phyloP scores from a whole-genome alignment of 92 coral and sea anemone species.

The Plumapathes pennacea region DNA sequence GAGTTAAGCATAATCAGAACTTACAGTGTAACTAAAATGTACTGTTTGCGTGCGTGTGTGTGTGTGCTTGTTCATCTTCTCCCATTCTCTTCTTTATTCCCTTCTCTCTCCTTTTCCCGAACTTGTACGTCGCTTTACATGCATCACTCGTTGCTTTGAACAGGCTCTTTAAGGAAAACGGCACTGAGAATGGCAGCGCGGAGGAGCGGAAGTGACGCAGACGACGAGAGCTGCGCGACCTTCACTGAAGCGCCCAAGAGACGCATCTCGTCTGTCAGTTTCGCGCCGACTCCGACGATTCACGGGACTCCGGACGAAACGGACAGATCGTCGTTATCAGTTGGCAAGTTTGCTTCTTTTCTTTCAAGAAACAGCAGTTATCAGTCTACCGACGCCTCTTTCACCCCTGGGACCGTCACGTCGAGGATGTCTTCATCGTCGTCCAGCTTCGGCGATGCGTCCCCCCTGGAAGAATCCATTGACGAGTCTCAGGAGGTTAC shows the following conservation, averaged over 20 bases:
- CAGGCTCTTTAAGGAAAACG: too few species aligned
- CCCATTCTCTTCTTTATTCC: too few species aligned
- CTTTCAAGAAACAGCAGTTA: slow-evolving; percentile 24
- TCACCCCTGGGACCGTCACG: slow-evolving; percentile 45
- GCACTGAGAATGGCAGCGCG: slow-evolving; percentile 31
- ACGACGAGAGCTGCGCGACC: slow-evolving; percentile 26
- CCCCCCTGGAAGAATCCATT: slow-evolving; percentile 16
- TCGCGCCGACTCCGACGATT: slow-evolving; percentile 63
- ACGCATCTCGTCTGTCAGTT: slow-evolving; percentile 74
- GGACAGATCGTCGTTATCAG: slow-evolving; percentile 1
- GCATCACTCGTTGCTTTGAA: too few species aligned
- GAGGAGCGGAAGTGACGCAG: slow-evolving; percentile 40
- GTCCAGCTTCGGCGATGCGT: slow-evolving; percentile 8
- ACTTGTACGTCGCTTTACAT: too few species aligned
- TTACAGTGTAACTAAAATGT: too few species aligned
- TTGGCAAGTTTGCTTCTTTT: slow-evolving; percentile 21
- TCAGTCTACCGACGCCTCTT: slow-evolving; percentile 30
- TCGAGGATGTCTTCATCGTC: slow-evolving; percentile 26
- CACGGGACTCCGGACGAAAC: slow-evolving; percentile 33
- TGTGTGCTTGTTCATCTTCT: too few species aligned
- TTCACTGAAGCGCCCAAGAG: slow-evolving; percentile 27
- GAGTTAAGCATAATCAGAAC: too few species aligned
- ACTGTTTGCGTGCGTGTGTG: too few species aligned
- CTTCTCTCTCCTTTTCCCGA: too few species aligned
- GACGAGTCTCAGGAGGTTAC: slow-evolving; percentile 63